Evolutionary conservation across 37 sponge, comb jelly and placozoan species (phyloP).

Genomic region (Tethya wilhelma): DNA sequence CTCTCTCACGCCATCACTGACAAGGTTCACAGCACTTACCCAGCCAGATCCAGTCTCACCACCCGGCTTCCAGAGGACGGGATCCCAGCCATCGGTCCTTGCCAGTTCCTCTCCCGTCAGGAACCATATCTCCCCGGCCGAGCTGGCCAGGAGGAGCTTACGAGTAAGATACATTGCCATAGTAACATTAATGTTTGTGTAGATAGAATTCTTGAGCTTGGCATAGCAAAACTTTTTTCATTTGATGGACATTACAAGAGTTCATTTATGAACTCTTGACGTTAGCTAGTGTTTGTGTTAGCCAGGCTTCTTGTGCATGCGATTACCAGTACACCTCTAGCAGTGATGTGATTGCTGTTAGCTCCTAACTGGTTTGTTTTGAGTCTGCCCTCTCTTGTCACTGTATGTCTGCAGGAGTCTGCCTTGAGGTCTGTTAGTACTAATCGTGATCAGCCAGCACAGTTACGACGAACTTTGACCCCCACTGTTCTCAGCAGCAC

Average conservation of each 20-base stretch:
- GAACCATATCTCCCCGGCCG: neutral
- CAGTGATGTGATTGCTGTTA: too few species aligned
- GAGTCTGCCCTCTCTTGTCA: too few species aligned
- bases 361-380: too few species aligned
- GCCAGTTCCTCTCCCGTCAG: neutral
- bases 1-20: neutral
- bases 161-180: conserved; percentile 4
- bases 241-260: too few species aligned
- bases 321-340: too few species aligned
- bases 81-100: neutral
- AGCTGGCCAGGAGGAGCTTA: conserved; percentile 22
- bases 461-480: conserved; percentile 2
- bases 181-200: neutral
- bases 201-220: neutral
- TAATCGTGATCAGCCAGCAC: neutral
- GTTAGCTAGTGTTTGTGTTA: too few species aligned
- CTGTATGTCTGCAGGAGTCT: conserved; percentile 39
- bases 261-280: too few species aligned
- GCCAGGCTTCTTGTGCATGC: neutral
- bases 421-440: conserved; percentile 28
- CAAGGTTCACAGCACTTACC: neutral
- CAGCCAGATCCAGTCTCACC: neutral
- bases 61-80: conserved; percentile 5
- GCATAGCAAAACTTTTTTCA: too few species aligned
- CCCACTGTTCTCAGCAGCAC: conserved; percentile 24